Base-by-base conservation (phyloP, 2,797 vertebrate species). In the Hydrolagus colliei region DNA sequence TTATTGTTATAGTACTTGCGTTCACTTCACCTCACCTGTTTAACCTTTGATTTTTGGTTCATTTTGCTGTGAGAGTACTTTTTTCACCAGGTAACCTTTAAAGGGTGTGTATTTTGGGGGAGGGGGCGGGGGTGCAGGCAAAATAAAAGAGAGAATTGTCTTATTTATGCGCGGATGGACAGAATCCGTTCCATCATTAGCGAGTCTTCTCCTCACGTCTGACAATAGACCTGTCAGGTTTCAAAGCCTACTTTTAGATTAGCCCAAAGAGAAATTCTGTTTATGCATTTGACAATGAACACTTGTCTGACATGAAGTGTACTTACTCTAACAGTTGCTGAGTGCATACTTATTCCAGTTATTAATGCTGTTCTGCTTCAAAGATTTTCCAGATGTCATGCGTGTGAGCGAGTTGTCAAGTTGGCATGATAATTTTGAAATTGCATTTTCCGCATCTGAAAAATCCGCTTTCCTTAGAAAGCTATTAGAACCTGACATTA, bases 301-400 rank as follows among this genome's bases (percentile, higher is more conserved):
- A 32, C 14, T 35, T 18, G 9, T 13, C 35, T 18, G 35, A 52
- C 16, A 52, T 18, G 35, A 18, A 4, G 41, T 75, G 22, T 13
- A 20, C 73, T 52, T 75, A 52, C 41, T 52, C 41, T 52, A 52
- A 73, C 22, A 32, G 35, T 27, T 73, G 22, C 72, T 14, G 6
- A 73, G 27, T 73, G 41, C 41, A 52, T 1, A 3, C 6, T 6
- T 52, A 52, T 52, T 52, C 41, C 41, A 52, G 41, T 3, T 52
- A 52, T 52, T 52, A 0, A 9, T 72, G 75, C 18, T 85, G 86
- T 67, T 67, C 71, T 77, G 52, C 72, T 18, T 16, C 8, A 0
- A 32, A 68, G 9, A 76, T 35, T 88, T 88, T n/a, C 59, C 86
- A 73, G 86, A 16, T 72, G 82, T 87, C 87, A 86, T 22, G 0